Evolutionary conservation across 2,888 invertebrate genomes (phyloP).

Genomic region (Allacma fusca): DNA sequence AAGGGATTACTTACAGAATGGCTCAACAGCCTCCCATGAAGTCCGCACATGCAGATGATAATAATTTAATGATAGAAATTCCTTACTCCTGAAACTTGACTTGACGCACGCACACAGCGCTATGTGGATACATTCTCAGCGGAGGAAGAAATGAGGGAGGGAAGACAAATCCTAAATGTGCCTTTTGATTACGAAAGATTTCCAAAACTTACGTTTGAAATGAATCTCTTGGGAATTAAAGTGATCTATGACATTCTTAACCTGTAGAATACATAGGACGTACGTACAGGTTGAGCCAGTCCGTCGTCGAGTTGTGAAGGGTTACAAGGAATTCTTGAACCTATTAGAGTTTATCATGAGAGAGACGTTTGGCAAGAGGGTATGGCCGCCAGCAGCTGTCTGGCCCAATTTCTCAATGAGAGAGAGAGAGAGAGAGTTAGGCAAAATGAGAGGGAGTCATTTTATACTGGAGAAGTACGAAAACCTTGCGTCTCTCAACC

Average conservation of each 20-base stretch:
- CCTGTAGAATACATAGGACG: neutral
- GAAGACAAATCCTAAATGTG: too few species aligned
- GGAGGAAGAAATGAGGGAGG: too few species aligned
- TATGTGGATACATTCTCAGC: too few species aligned
- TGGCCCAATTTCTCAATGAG: slow-evolving; percentile 5
- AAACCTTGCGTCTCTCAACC: neutral
- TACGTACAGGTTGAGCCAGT: neutral
- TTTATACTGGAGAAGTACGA: neutral
- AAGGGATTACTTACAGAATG: too few species aligned
- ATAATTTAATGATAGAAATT: too few species aligned
- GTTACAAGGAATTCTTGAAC: neutral
- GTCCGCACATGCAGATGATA: too few species aligned
- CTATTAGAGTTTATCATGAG: slow-evolving; percentile 1
- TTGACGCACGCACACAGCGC: too few species aligned
- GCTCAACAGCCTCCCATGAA: too few species aligned
- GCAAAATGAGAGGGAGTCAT: slow-evolving; percentile 2
- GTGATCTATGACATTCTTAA: slow-evolving; percentile 1
- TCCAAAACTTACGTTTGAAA: neutral
- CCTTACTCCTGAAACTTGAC: too few species aligned
- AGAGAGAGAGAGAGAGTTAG: neutral
- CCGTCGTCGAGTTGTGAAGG: neutral
- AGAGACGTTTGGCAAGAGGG: neutral
- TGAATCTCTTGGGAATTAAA: slow-evolving; percentile 8
- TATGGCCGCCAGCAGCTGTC: slow-evolving; percentile 11
- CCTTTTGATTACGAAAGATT: too few species aligned